Conservation (phyloP, 2,797 vertebrate genomes). For the Scleropages formosus region DNA sequence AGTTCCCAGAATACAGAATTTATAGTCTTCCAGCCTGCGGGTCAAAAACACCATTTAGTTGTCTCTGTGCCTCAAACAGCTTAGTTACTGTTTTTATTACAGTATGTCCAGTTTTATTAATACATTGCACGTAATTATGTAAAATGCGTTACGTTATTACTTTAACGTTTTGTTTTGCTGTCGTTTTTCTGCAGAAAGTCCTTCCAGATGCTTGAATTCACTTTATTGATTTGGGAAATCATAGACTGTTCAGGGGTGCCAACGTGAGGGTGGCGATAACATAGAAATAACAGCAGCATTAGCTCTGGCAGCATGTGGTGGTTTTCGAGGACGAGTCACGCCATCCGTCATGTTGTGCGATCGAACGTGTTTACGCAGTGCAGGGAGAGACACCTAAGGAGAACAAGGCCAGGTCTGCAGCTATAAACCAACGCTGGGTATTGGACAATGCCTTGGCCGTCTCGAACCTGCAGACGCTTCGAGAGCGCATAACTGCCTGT, state of each 20-base stretch:
- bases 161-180: no score
- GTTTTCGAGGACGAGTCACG: constrained; percentile 31
- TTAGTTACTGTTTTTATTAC: no score
- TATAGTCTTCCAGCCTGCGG: no score
- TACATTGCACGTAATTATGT: no score
- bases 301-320: constrained; percentile 23
- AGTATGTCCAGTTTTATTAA: no score
- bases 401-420: constrained; percentile 41
- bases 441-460: constrained; percentile 37
- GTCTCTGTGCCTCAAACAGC: no score
- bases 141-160: no score
- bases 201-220: neutral
- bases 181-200: neutral
- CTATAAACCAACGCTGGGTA: constrained; percentile 50
- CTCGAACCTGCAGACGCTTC: constrained; percentile 32
- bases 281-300: constrained; percentile 16
- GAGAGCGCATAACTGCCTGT: constrained; percentile 44
- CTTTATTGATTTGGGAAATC: neutral
- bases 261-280: neutral
- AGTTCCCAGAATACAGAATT: no score
- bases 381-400: constrained; percentile 39
- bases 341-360: constrained; percentile 34
- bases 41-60: no score
- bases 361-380: constrained; percentile 46
- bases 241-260: neutral